phyloP scores from a whole-genome alignment of 2,113 vertebrate species.

The Ornithorhynchus anatinus region DNA sequence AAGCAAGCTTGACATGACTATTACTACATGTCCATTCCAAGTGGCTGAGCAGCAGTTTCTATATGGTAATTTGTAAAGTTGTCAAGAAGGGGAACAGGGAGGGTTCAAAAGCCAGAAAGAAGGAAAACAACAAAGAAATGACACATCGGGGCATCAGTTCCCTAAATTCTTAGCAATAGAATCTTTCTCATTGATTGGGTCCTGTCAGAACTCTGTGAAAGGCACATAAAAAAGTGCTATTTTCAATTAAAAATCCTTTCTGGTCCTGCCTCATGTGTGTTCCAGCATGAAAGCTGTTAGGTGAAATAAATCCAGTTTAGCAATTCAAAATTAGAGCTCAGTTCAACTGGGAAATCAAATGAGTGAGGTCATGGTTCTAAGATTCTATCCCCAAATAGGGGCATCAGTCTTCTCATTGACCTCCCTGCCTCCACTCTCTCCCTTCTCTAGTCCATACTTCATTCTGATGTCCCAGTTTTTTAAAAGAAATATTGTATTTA shows the following conservation, averaged over 20 bases:
- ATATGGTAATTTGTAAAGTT: slow-evolving; percentile 4
- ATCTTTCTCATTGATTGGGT: background rate
- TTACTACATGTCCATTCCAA: slow-evolving; percentile 17
- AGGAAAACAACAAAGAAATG: background rate
- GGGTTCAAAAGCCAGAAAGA: background rate
- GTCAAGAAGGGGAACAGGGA: background rate
- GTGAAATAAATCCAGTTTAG: background rate
- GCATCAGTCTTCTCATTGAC: too few relatives aligned
- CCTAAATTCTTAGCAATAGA: background rate
- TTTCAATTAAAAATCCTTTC: background rate
- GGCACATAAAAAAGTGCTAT: background rate
- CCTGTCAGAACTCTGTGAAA: background rate
- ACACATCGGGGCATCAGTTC: background rate
- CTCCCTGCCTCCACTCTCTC: too few relatives aligned
- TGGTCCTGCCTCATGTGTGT: background rate
- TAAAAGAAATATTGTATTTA: too few relatives aligned
- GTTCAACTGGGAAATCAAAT: background rate
- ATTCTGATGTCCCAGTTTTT: too few relatives aligned
- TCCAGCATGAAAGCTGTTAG: background rate
- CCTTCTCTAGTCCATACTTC: too few relatives aligned
- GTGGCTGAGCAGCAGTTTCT: background rate
- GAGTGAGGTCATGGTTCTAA: background rate
- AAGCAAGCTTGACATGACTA: background rate
- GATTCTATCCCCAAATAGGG: background rate
- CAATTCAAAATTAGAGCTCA: background rate